A percentile compares a stretch with the other conserved stretches of the same genome.
Conservation (phyloP, 2,113 vertebrate species). For the Lycaon pictus region DNA sequence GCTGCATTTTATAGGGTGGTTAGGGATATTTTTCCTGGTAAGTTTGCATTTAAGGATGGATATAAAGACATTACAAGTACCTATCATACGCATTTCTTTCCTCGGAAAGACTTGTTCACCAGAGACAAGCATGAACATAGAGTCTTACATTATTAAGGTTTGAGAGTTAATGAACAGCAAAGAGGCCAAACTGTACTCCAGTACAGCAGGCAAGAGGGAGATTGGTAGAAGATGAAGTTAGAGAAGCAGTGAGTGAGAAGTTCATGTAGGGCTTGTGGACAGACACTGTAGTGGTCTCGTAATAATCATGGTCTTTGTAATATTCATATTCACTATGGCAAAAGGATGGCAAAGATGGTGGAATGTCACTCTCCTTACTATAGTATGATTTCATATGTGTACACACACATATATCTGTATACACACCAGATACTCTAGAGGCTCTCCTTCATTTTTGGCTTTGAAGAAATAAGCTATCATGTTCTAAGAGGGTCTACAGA, state of each 20-base stretch:
- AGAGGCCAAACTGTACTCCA: background rate
- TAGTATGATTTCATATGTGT: background rate
- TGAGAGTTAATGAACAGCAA: background rate
- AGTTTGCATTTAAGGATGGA: background rate
- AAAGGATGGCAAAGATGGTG: background rate
- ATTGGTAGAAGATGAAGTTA: background rate
- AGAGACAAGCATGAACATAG: background rate
- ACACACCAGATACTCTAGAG: background rate
- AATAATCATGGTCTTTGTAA: no score
- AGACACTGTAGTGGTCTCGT: background rate
- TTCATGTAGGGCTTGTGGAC: background rate
- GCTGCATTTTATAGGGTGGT: background rate
- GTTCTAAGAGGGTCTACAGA: background rate
- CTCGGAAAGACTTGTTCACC: background rate
- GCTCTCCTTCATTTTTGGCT: background rate
- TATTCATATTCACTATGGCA: background rate
- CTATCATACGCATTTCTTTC: background rate
- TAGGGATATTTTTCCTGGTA: background rate
- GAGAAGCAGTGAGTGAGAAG: background rate
- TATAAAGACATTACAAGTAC: accelerated
- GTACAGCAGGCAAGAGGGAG: background rate
- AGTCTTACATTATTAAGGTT: background rate
- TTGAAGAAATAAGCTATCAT: background rate
- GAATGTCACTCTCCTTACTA: background rate
- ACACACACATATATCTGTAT: background rate